These are phyloP conservation scores for Drosophila percnosoma DNA, from an alignment of 2,888 invertebrate species.

Conservation along the genomic window DNA sequence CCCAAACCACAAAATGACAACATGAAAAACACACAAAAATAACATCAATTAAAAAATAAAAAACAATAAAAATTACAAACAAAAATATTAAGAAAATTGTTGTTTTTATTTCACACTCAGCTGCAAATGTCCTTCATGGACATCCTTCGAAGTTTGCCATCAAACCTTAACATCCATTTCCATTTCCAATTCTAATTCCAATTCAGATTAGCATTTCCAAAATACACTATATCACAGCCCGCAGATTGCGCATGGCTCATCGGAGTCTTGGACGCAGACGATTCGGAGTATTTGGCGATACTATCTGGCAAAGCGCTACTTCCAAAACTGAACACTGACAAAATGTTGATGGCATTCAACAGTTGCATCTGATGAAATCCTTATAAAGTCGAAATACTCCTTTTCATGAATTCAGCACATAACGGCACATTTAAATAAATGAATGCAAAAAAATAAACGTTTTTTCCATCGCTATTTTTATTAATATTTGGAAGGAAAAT, in stretches of 20 bases:
- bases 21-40: slow-evolving; percentile 51
- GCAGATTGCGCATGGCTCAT: too few relatives aligned
- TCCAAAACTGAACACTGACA: neutral
- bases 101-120: neutral
- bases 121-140: neutral
- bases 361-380: neutral
- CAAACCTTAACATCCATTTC: neutral
- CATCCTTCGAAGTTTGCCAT: too few relatives aligned
- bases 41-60: slow-evolving; percentile 71
- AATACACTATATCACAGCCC: neutral
- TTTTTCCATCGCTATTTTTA: neutral
- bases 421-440: neutral
- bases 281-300: neutral
- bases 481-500: neutral
- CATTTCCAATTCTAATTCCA: neutral
- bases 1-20: slow-evolving; percentile 31
- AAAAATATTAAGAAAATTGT: slow-evolving; percentile 47
- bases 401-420: too few relatives aligned
- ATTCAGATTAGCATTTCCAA: neutral
- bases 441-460: neutral
- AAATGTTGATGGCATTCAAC: neutral
- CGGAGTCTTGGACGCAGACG: neutral
- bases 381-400: neutral
- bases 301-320: neutral
- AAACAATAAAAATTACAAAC: slow-evolving; percentile 79